Evolutionary conservation across 1,140 invertebrate species (phyloP).

Genomic region (Macrobrachium nipponense): DNA sequence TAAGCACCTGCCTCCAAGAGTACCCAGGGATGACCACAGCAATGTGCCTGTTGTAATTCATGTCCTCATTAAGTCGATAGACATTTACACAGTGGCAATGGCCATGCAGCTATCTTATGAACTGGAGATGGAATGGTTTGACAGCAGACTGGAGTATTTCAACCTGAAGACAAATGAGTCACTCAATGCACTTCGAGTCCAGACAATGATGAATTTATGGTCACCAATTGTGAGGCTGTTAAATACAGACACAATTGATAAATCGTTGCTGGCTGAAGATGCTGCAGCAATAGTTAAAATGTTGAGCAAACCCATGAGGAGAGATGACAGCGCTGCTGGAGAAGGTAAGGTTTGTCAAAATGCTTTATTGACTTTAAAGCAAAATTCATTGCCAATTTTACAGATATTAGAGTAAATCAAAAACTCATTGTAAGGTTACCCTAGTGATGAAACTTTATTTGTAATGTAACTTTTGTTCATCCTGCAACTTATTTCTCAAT

Average conservation of each 20-base stretch:
- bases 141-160: slow-evolving; percentile 49
- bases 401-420: no score
- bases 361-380: not conserved
- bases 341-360: slow-evolving; percentile 28
- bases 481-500: no score
- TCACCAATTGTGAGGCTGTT: slow-evolving; percentile 47
- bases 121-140: slow-evolving; percentile 59
- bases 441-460: no score
- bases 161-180: slow-evolving; percentile 48
- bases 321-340: slow-evolving; percentile 40
- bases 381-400: no score
- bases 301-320: not conserved
- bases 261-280: slow-evolving; percentile 43
- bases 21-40: slow-evolving; percentile 33
- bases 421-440: no score
- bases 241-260: slow-evolving; percentile 58
- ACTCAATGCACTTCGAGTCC: slow-evolving; percentile 39
- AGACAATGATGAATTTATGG: slow-evolving; percentile 54
- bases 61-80: slow-evolving; percentile 49
- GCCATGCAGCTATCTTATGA: slow-evolving; percentile 56
- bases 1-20: slow-evolving; percentile 36
- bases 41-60: slow-evolving; percentile 45
- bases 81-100: slow-evolving; percentile 57
- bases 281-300: slow-evolving; percentile 39
- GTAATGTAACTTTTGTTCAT: no score